phyloP scores from a whole-genome alignment of 2,113 vertebrate species.

The Neodon shergylaensis region DNA sequence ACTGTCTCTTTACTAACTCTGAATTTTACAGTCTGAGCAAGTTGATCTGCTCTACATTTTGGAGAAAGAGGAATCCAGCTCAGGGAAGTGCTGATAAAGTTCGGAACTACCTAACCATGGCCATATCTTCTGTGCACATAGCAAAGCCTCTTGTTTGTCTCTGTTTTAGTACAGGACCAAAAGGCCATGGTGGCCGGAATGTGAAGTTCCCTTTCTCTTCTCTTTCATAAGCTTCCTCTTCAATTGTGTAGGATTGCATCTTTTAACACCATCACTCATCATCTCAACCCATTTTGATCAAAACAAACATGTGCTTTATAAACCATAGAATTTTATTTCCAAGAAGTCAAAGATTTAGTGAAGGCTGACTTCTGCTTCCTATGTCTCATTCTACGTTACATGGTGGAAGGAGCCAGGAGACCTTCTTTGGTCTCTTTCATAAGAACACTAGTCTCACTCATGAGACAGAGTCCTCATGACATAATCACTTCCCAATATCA shows the following conservation, averaged over 20 bases:
- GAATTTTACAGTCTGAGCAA: not conserved
- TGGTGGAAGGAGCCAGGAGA: too few species aligned
- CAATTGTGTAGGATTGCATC: not conserved
- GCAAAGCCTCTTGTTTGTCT: not conserved
- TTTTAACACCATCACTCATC: not conserved
- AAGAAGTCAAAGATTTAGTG: not conserved
- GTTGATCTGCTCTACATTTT: not conserved
- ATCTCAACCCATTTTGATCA: not conserved
- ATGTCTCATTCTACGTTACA: not conserved
- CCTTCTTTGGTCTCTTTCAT: not conserved
- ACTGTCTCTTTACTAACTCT: not conserved
- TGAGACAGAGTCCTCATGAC: not conserved
- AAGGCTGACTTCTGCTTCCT: not conserved
- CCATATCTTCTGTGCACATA: rapidly evolving
- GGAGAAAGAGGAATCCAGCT: not conserved
- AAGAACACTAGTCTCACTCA: not conserved
- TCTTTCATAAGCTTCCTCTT: not conserved
- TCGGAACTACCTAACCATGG: not conserved
- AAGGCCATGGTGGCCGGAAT: rapidly evolving
- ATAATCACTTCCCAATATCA: not conserved
- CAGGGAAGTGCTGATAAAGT: not conserved
- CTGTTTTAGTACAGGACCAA: not conserved
- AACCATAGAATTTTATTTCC: not conserved
- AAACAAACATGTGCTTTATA: not conserved
- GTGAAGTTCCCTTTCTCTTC: not conserved